Evolutionary conservation across 2,113 vertebrate species (phyloP).

Genomic region (Brachyhypopomus gauderio): DNA sequence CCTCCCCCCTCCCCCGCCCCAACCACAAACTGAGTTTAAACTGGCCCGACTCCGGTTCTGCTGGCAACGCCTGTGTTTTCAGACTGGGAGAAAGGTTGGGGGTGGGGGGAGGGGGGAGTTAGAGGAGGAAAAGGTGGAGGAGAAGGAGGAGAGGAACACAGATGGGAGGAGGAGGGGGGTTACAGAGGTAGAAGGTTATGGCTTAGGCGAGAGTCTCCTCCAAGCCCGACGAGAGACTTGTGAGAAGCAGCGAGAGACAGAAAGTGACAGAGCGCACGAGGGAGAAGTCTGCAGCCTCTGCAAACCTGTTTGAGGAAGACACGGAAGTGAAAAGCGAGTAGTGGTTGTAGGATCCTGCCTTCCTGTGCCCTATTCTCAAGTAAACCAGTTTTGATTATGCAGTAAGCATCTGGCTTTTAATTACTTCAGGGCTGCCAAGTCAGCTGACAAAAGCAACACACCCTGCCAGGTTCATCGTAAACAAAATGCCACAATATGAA

Average conservation of each 20-base stretch:
- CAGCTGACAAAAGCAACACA: conserved; percentile 4
- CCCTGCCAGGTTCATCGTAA: neutral
- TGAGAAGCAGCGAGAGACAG: neutral
- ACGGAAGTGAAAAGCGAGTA: neutral
- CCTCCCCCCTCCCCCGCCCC: neutral
- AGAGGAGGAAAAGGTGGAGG: neutral
- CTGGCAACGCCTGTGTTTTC: conserved; percentile 48
- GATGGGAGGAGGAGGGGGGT: conserved; percentile 5
- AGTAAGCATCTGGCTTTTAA: neutral
- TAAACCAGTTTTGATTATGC: neutral
- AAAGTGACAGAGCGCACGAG: neutral
- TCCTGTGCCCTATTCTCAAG: neutral
- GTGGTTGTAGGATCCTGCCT: neutral
- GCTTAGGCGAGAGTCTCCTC: conserved; percentile 19
- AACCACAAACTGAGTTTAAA: conserved; percentile 55
- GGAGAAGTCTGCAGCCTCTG: neutral
- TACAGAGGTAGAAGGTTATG: conserved; percentile 36
- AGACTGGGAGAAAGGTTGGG: conserved; percentile 18
- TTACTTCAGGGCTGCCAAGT: neutral
- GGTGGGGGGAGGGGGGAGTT: neutral
- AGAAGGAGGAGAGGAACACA: conserved; percentile 25
- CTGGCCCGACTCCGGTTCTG: conserved; percentile 49
- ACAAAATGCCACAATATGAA: neutral
- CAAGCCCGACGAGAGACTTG: neutral
- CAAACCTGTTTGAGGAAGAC: conserved; percentile 14